phyloP scores from a whole-genome alignment of 2,113 vertebrate species.

The Xiphorhynchus elegans region DNA sequence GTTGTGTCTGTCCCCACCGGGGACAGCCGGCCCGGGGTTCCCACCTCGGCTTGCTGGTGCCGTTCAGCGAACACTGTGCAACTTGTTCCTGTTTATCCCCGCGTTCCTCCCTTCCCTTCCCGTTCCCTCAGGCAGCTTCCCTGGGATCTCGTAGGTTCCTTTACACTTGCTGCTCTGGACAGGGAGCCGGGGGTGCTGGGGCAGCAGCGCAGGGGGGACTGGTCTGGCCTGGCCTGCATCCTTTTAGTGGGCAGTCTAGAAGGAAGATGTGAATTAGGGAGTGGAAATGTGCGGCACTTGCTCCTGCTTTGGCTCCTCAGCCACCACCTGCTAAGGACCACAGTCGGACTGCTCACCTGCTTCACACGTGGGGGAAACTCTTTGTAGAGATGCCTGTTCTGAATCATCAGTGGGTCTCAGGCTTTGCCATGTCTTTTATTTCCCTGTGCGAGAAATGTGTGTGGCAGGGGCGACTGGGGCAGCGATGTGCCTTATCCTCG shows the following conservation, averaged over 20 bases:
- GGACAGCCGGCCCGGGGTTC: not conserved
- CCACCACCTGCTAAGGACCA: not conserved
- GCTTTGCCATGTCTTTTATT: not conserved
- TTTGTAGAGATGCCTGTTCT: not conserved
- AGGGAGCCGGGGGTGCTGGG: rapidly evolving
- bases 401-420: not conserved
- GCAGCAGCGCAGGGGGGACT: rapidly evolving
- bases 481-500: not conserved
- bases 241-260: not conserved
- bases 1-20: rapidly evolving
- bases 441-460: not conserved
- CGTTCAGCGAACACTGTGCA: too few species aligned
- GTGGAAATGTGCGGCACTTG: not conserved
- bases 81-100: too few species aligned
- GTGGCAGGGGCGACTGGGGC: rapidly evolving
- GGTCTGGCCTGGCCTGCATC: not conserved
- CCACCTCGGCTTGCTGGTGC: too few species aligned
- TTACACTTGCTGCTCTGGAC: not conserved
- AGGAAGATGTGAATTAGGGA: not conserved
- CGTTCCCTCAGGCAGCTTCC: not conserved
- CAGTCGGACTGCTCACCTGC: rapidly evolving
- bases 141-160: not conserved
- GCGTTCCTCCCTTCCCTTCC: too few species aligned
- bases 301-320: not conserved
- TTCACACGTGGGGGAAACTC: rapidly evolving